Base-by-base conservation (phyloP, 2,113 vertebrate species). In the Trinectes maculatus region DNA sequence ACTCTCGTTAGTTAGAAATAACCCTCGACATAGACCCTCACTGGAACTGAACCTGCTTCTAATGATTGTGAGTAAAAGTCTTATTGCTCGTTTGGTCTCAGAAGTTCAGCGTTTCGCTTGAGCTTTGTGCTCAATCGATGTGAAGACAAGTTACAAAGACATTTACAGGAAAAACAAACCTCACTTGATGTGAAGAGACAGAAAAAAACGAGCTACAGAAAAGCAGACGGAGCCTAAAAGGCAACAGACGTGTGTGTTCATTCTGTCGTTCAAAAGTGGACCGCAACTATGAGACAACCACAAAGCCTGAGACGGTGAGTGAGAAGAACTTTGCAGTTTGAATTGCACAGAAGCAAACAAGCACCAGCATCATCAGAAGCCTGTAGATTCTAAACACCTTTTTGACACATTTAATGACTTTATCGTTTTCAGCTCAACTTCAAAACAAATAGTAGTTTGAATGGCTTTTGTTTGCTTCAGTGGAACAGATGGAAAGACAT, bases 61-160 rank as follows among this genome's bases (percentile, higher is more conserved):
- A 62, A 72, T 67, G 75, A 81, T 84, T 85, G 82, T 61, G 84
- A 85, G 40, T 48, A 26, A 48, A 37, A 79, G 63, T 74, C 58
- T 85, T 90, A 90, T 83, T 89, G 87, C 82, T 90, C 68, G 54
- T 77, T 80, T 86, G 74, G 83, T 87, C 69, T 68, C 33, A 46
- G 36, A 80, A 74, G 63, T 55, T 19, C 34, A 43, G 55, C 34
- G 6, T 48, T 74, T 31, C 16, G 16, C 39, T 18, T 15, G n/a
- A 57, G 51, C 34, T 42, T 15, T 46, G 21, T 67, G 11, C 63
- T 53, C 68, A 75, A 77, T 75, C 62, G 52, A 63, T 66, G 54
- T 71, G 58, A 53, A 79, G 63, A 70, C 21, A 11, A 26, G 18
- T 34, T 8, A 29, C 43, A 57, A 61, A 21, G 2, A 63, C 58